phyloP scores from a whole-genome alignment of 2,797 vertebrate genomes.

The Tapirus indicus region DNA sequence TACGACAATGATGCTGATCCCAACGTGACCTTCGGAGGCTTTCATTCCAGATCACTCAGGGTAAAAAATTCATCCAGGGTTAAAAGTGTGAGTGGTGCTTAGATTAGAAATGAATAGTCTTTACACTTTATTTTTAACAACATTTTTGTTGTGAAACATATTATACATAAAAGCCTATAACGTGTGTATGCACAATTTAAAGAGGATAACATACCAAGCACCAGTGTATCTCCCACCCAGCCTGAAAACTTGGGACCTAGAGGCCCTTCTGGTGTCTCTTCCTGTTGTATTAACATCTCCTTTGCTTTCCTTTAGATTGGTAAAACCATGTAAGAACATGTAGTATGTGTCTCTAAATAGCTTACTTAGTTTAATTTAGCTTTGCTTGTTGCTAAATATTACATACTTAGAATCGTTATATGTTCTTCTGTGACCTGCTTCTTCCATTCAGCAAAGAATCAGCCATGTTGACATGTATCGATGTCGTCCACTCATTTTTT shows the following conservation, averaged over 20 bases:
- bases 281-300: background rate
- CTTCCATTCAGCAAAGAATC: background rate
- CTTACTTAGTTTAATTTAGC: background rate
- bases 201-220: background rate
- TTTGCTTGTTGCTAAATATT: background rate
- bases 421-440: background rate
- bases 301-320: background rate
- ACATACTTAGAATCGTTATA: background rate
- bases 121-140: background rate
- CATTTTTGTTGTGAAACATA: background rate
- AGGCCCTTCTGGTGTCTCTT: background rate
- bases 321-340: background rate
- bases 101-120: background rate
- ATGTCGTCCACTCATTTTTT: background rate
- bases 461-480: background rate
- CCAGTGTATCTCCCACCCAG: background rate
- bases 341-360: background rate
- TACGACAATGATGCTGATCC: no score
- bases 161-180: background rate
- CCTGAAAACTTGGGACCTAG: background rate
- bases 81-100: background rate
- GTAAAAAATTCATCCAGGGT: background rate
- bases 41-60: background rate
- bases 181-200: background rate
- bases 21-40: fast-evolving